These are phyloP conservation scores for Synodontis membranacea DNA, from an alignment of 2,113 vertebrate species.

Conservation along the genomic window DNA sequence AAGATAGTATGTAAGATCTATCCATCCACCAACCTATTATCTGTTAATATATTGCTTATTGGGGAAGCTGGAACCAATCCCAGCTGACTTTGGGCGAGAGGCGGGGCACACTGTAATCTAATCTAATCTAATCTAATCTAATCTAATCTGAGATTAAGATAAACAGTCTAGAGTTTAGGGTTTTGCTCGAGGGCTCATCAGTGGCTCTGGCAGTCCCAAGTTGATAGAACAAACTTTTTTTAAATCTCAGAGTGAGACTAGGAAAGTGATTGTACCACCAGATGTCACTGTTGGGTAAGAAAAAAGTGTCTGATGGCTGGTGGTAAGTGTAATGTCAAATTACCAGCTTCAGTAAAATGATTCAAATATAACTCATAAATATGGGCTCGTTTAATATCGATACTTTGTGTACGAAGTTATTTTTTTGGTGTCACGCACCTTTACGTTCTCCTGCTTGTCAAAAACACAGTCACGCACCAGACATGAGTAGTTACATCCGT, in stretches of 20 bases:
- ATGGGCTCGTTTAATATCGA: neutral
- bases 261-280: neutral
- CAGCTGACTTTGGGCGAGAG: too few relatives aligned
- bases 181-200: neutral
- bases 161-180: neutral
- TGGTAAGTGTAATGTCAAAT: neutral
- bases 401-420: neutral
- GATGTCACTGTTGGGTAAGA: constrained; percentile 1
- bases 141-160: too few relatives aligned
- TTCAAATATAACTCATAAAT: neutral
- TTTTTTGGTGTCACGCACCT: neutral
- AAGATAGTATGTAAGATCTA: neutral
- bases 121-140: neutral
- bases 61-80: too few relatives aligned
- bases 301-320: neutral
- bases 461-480: neutral
- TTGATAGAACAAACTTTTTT: neutral
- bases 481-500: neutral
- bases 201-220: neutral
- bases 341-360: neutral
- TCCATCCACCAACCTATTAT: too few relatives aligned
- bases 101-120: too few relatives aligned
- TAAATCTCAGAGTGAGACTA: neutral
- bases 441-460: neutral
- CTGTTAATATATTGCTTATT: too few relatives aligned